Percentiles rank a stretch among this genome's conserved stretches.
Evolutionary conservation across 2,797 vertebrate genomes (phyloP).

Genomic region (Falco cherrug): DNA sequence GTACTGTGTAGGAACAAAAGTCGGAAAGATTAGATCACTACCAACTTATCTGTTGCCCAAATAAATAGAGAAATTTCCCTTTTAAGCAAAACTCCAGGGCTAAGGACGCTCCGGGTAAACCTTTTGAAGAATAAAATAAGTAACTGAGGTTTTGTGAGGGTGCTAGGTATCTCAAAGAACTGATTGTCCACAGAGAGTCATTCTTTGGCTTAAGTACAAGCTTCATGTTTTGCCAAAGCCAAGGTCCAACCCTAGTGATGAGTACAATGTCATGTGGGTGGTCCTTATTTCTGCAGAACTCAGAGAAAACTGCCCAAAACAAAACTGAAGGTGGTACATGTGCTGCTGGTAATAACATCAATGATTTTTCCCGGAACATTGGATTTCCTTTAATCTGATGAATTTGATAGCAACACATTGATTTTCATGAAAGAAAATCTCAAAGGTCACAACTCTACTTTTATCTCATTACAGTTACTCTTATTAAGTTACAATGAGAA

Average conservation of each 20-base stretch:
- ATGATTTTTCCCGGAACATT: background rate
- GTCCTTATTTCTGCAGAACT: background rate
- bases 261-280: background rate
- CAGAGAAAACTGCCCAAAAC: background rate
- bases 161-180: background rate
- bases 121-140: background rate
- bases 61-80: background rate
- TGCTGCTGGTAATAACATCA: background rate
- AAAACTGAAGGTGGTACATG: background rate
- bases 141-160: background rate
- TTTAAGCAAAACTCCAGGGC: background rate
- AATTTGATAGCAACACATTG: background rate
- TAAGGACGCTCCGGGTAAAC: background rate
- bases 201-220: background rate
- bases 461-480: background rate
- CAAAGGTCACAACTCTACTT: background rate
- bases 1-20: background rate
- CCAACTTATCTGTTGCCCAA: background rate
- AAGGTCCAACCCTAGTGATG: background rate
- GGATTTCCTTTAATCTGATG: constrained; percentile 15
- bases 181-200: background rate
- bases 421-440: constrained; percentile 17
- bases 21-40: background rate
- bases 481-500: background rate
- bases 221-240: background rate